Evolutionary conservation across 2,797 vertebrate genomes (phyloP).

Genomic region (Nannoperca obscura): DNA sequence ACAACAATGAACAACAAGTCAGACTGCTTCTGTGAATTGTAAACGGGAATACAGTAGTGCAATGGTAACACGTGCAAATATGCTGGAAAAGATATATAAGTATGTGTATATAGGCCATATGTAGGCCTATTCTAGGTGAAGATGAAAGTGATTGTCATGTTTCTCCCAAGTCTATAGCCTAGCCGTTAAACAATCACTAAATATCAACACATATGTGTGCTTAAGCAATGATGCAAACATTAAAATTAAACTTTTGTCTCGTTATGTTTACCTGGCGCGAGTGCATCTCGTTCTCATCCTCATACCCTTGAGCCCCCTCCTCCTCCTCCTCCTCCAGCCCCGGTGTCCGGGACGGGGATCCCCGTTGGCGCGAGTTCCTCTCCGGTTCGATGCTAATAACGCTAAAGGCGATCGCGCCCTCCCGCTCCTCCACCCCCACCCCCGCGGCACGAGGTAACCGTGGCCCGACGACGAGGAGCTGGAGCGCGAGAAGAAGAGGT

Average conservation of each 20-base stretch:
- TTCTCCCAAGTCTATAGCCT: neutral
- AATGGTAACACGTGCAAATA: no score
- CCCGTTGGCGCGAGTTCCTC: slow-evolving; percentile 25
- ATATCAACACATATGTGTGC: neutral
- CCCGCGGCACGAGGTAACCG: slow-evolving; percentile 42
- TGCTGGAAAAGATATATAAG: no score
- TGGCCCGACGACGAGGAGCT: slow-evolving; percentile 70
- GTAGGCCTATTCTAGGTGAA: neutral
- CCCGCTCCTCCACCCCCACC: slow-evolving; percentile 13
- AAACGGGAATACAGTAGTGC: no score
- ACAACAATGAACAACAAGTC: no score
- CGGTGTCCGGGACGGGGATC: slow-evolving; percentile 14
- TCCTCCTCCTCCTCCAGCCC: slow-evolving; percentile 41
- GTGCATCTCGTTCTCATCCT: slow-evolving; percentile 79
- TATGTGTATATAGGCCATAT: no score
- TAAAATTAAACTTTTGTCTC: neutral
- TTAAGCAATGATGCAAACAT: neutral
- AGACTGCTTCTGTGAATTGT: no score
- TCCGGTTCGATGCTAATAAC: slow-evolving; percentile 81
- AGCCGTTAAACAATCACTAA: neutral
- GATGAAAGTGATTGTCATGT: neutral
- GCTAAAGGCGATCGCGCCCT: slow-evolving; percentile 68
- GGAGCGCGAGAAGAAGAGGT: slow-evolving; percentile 68
- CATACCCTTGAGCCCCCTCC: slow-evolving; percentile 49
- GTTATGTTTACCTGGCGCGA: slow-evolving; percentile 65